Percentiles rank a stretch among this genome's conserved stretches.
Evolutionary conservation across 2,888 invertebrate genomes (phyloP).

Genomic region (Aphrophora alni): DNA sequence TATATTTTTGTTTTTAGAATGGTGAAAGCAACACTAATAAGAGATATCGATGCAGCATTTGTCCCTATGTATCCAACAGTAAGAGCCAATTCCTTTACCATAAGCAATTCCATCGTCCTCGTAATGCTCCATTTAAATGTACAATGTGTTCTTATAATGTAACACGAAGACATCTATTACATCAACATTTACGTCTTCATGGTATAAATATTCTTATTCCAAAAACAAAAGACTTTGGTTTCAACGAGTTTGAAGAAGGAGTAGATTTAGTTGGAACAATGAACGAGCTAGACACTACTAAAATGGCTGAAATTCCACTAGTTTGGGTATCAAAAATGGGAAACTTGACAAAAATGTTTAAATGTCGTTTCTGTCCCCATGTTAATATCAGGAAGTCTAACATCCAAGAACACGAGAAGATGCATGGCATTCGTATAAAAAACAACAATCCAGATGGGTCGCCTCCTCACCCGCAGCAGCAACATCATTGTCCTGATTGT

Average conservation of each 20-base stretch:
- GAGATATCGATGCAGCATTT: constrained; percentile 78
- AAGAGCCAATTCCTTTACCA: constrained; percentile 87
- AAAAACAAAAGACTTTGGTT: constrained; percentile 46
- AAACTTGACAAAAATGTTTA: constrained; percentile 80
- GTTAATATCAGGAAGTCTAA: constrained; percentile 81
- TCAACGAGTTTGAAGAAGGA: constrained; percentile 17
- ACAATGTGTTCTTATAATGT: constrained; percentile 83
- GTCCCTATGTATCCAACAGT: constrained; percentile 85
- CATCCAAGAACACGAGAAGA: constrained; percentile 83
- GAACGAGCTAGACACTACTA: constrained; percentile 44
- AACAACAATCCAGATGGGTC: constrained; percentile 19
- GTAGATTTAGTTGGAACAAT: constrained; percentile 42
- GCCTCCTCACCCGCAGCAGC: constrained; percentile 44
- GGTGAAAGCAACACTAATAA: constrained; percentile 59
- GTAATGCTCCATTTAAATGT: constrained; percentile 80
- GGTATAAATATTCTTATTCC: constrained; percentile 60
- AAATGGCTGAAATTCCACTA: constrained; percentile 68
- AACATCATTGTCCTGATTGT: constrained; percentile 74
- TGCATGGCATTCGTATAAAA: constrained; percentile 61
- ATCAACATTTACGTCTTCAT: constrained; percentile 82
- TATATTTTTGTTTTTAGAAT: constrained; percentile 34
- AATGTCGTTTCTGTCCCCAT: constrained; percentile 84
- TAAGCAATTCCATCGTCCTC: constrained; percentile 81
- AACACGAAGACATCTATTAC: constrained; percentile 78
- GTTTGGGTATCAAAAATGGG: constrained; percentile 79